Evolutionary conservation across 2,888 invertebrate species (phyloP), one percentile per base, ranked within the genome.

Genomic region (Rotaria macrura): DNA sequence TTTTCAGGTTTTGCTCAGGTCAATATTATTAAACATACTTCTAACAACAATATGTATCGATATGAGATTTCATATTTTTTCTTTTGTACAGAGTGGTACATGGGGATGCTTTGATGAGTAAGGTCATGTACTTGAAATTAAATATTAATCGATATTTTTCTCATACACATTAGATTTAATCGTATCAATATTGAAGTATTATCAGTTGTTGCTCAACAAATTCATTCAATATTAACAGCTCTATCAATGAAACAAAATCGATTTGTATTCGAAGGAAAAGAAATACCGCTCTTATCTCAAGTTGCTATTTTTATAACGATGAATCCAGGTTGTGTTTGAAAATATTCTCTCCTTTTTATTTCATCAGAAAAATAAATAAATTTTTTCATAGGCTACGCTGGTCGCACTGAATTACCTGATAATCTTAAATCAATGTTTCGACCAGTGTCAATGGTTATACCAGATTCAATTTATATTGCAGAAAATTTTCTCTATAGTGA

Each of bases 401-500:
- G 95, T 0, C 92, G 95, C 87, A 95, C 95, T 0, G 95, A 96
- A 89, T 91, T 96, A 65, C 96, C 96, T 0, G 95, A 96, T 89
- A 95, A 95, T 91, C 91, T 96, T 87, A 96, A 96, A 91, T 95
- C 95, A 0, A 95, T 96, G 95, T 96, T 96, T 91, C 93, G 96
- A 25, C 95, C 96, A 0, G 95, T 96, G 87, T 94, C 95, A 0
- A 95, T 96, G 95, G 95, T 95, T 91, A 93, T 95, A 1, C 96
- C 96, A 0, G 96, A 96, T 89, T 95, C 94, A 84, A 93, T 93
- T 84, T 94, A 95, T 88, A 96, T 96, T 87, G 95, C 95, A 0
- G 96, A 96, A 91, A 95, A 95, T 89, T 94, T 94, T 38, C 92
- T 96, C 9, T 95, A 95, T 91, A 95, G 95, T 43, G 95, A 95